Evolutionary conservation across 2,888 invertebrate species (phyloP), one percentile per base, ranked within the genome.

Genomic region (Drosophila pullipes): DNA sequence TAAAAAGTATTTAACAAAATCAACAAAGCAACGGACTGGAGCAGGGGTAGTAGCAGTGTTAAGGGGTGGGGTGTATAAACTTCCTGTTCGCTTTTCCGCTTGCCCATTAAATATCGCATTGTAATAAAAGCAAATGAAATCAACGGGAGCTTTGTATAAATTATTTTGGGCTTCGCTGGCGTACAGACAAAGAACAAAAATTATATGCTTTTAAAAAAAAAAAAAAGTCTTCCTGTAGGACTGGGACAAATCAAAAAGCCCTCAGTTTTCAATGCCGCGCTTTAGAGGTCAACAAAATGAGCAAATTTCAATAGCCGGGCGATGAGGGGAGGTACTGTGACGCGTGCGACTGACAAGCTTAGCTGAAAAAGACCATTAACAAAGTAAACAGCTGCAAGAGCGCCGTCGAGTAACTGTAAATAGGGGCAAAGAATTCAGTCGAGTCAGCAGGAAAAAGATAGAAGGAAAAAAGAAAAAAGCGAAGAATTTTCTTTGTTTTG

Each of bases 311-410:
- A 78, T 90, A 74, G 74, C 25, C 50, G 31, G 50, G 25, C 39
- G 10, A 22, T 53, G 25, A 30, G 54, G 39, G 18, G 54, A 44
- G 55, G 52, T 37, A 4, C 16, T 59, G 30, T 62, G 44, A 68
- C 72, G 86, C 84, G 74, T 81, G 89, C 82, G 80, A 68, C 83
- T 81, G 81, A 69, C 76, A 80, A 74, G 83, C 91, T 89, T 74
- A 89, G 88, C 87, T 91, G 91, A 78, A 88, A 88, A 88, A 90
- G 90, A 80, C 88, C 90, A 88, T 88, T 88, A 88, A 88, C 88
- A 91, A 88, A 91, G 88, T 90, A 91, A 88, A 88, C 88, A 91
- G 91, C 91, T 87, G 90, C 81, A 69, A 78, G 85, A 75, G 73
- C 67, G 62, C 55, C 68, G 58, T 57, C 69, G 76, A 74, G 80